Conservation (phyloP, 2,113 vertebrate species). For the Lophotis ruficrista region DNA sequence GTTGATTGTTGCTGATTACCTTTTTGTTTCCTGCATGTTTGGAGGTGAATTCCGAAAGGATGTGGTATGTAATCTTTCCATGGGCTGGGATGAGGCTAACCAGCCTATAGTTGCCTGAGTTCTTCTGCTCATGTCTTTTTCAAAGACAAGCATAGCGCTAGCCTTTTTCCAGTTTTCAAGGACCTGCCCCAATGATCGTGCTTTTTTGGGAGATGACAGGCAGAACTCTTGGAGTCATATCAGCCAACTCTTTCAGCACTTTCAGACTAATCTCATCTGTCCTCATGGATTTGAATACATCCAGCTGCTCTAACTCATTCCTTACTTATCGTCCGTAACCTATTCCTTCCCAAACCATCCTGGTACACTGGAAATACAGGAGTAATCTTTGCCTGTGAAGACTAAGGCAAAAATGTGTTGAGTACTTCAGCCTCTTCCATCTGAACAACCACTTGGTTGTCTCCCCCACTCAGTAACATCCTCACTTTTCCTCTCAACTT, state of each 20-base stretch:
- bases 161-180: not conserved
- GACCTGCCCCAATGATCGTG: not conserved
- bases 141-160: not conserved
- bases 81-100: not conserved
- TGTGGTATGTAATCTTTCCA: slow-evolving; percentile 1
- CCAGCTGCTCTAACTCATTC: not conserved
- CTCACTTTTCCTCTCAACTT: not conserved
- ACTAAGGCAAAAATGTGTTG: not conserved
- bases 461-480: not conserved
- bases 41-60: not conserved
- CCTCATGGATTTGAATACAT: not conserved
- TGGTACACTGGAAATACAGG: not conserved
- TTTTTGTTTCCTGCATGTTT: not conserved
- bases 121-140: not conserved
- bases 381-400: not conserved
- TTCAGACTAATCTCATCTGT: not conserved
- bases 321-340: not conserved
- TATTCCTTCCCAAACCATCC: not conserved
- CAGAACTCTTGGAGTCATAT: not conserved
- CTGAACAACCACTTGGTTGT: not conserved
- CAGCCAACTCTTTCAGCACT: not conserved
- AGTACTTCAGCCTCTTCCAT: not conserved
- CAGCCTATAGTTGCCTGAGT: not conserved
- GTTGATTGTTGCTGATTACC: not conserved
- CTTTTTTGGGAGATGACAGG: not conserved